Percentiles rank a stretch among this genome's conserved stretches.
Evolutionary conservation across 1,140 invertebrate genomes (phyloP).

Genomic region (Eueides isabella): DNA sequence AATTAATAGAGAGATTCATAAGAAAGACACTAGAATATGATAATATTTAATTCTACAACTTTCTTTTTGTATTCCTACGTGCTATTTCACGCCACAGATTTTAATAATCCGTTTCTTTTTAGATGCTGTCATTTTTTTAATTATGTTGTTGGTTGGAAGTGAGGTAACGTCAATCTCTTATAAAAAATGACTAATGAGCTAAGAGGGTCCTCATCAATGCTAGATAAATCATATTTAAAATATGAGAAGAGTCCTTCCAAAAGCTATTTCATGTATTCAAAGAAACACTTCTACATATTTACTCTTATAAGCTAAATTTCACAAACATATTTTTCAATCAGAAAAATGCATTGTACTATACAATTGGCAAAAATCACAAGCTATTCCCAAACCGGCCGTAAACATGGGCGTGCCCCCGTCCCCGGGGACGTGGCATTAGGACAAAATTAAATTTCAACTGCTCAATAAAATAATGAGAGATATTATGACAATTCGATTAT

Average conservation of each 20-base stretch:
- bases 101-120: no score
- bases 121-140: no score
- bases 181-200: no score
- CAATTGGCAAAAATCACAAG: conserved; percentile 48
- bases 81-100: no score
- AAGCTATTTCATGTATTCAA: neutral
- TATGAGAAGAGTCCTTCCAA: neutral
- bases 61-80: no score
- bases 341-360: conserved; percentile 11
- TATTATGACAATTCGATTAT: conserved; percentile 66
- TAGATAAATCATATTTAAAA: no score
- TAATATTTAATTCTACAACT: no score
- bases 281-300: neutral
- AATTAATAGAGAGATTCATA: no score
- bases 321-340: conserved; percentile 17
- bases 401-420: conserved; percentile 46
- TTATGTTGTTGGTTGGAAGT: no score
- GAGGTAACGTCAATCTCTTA: no score
- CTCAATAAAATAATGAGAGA: conserved; percentile 66
- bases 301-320: neutral
- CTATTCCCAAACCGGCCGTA: conserved; percentile 59
- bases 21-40: no score
- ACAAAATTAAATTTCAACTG: conserved; percentile 59
- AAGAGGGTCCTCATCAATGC: no score
- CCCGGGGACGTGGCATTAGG: conserved; percentile 56